Percentiles rank a stretch among this genome's conserved stretches.
phyloP scores from a whole-genome alignment of 2,797 vertebrate species.

The Natrix natrix region DNA sequence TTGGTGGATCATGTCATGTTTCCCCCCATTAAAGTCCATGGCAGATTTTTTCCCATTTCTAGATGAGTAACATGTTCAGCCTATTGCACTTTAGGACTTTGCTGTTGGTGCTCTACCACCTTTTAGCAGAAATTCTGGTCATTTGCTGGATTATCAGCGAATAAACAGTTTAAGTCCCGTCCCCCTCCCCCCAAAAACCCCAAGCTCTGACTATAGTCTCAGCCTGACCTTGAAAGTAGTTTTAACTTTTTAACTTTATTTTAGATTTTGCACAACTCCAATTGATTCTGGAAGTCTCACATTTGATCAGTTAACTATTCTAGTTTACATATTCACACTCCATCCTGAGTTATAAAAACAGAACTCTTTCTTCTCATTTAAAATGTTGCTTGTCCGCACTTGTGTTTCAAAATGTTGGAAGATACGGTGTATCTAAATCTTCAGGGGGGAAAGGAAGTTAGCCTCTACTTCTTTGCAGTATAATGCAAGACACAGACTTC shows the following conservation, averaged over 20 bases:
- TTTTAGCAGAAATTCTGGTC: neutral
- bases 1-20: neutral
- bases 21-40: neutral
- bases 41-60: neutral
- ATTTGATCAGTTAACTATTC: neutral
- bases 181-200: too few species aligned
- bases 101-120: neutral
- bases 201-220: neutral
- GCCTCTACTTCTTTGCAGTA: neutral
- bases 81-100: neutral
- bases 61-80: neutral
- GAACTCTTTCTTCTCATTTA: neutral
- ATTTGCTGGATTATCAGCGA: neutral
- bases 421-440: rapidly evolving
- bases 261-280: neutral
- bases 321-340: neutral
- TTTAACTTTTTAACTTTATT: neutral
- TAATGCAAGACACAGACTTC: neutral
- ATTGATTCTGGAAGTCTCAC: neutral
- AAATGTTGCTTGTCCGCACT: neutral
- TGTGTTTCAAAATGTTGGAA: neutral
- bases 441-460: rapidly evolving
- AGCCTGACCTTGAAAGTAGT: neutral
- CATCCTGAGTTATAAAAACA: neutral
- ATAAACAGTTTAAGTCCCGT: neutral